Evolutionary conservation across 2,113 vertebrate species (phyloP), one percentile per base, ranked within the genome.

Genomic region (Desmodus rotundus): DNA sequence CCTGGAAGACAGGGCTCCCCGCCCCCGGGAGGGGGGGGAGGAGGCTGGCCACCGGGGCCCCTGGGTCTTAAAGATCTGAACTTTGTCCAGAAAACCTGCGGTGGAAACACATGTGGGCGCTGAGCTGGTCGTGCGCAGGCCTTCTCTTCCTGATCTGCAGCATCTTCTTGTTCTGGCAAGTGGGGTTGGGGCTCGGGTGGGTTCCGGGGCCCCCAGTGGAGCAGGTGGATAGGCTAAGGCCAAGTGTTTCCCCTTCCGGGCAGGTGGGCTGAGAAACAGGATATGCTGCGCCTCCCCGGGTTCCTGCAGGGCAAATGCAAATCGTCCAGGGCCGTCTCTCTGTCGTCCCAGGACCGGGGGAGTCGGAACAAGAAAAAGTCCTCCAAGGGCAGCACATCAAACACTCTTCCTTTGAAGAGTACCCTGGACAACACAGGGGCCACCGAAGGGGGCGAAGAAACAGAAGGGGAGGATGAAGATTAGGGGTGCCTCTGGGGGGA

Each of bases 131-230:
- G 0, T 97, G 96, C 0, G 93, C 93, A 1, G 93, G 89, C 36
- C 96, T 97, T 38, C 93, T 98, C 14, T 65, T 96, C 45, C 74
- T 98, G 31, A 96, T 84, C 70, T 58, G 14, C 56, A 26, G 68
- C 76, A 84, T 96, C 92, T 93, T 96, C 54, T 2, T 97, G 74
- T 92, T 96, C 92, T 98, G 96, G 97, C 38, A 72, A 97, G 97
- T 68, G 4, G 58, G 56, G 36, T 1, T 3, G 12, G 72, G 81
- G 26, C 20, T 26, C 0, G 5, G n/a, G 24, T 3, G n/a, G 68
- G 52, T 10, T 15, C 13, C 38, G 0, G 13, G 1, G 4, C 65
- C 52, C 58, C 24, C 2, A 2, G 28, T 2, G 17, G 22, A 6
- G 19, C 17, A 0, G 68, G 38, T 3, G 2, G 43, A 7, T 1